Evolutionary conservation across 2,888 invertebrate genomes (phyloP), one percentile per base, ranked within the genome.

Genomic region (Apotomis capreana): DNA sequence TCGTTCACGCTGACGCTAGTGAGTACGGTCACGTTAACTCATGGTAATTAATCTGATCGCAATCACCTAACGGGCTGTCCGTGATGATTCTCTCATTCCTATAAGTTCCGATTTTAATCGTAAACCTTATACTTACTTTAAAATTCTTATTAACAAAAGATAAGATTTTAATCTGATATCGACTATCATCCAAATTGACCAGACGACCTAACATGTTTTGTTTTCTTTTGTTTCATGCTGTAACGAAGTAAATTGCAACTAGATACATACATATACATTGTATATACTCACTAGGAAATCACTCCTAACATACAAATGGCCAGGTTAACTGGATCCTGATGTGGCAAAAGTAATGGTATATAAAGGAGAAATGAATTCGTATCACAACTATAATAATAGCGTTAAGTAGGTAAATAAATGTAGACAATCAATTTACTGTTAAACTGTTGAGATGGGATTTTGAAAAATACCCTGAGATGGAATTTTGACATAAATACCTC

Each of bases 331-430:
- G 57, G 55, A 64, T 64, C 55, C 12, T 44, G 40, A 64, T 54
- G 26, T 26, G 26, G 2, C 26, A 5, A 54, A 26, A 57, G 9
- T 36, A 15, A 37, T 54, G 40, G 44, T n/a, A 12, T 5, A 6
- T 54, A 54, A 63, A n/a, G 46, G 57, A 57, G 69, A 36, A 52
- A 63, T 37, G 44, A 64, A 69, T 40, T 13, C 49, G 51, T 59
- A 65, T 70, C 70, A 70, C 54, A 64, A 54, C 60, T 59, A 13
- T 60, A 64, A 58, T 40, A 40, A 61, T 72, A 72, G 58, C 13
- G 57, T 54, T 72, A 72, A 68, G 72, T 72, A 72, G 72, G 58
- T 68, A 68, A 72, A 72, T 72, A 68, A 63, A 72, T 72, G 68
- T 68, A 72, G 58, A 59, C 63, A 58, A 52, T 12, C 44, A 62